Base-by-base conservation (phyloP, 2,888 invertebrate species). In the Drosophila imparisetae region DNA sequence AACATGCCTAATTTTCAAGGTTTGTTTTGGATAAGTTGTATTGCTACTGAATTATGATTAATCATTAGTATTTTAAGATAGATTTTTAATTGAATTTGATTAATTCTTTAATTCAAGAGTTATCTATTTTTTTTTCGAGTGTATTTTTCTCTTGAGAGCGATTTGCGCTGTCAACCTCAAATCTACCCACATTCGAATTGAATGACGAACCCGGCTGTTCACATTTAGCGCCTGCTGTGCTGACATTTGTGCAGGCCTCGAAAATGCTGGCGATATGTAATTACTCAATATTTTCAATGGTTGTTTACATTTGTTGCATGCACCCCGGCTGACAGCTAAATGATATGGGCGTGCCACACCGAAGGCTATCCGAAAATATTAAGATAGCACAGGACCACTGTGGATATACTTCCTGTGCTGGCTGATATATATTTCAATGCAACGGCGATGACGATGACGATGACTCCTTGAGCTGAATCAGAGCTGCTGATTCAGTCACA, bases 381-480 rank as follows among this genome's bases (percentile, higher is more conserved):
- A 34, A 53, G 55, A 63, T 30, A 34, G 49, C 10, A 13, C 70
- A 76, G 70, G 71, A 80, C 62, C 38, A 60, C 40, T 58, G 48
- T 61, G 29, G 5, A 11, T 7, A 27, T 49, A 76, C 55, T 80
- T 77, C 76, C 76, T 80, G 65, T 62, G 32, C 10, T 27, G 42
- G 15, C 59, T 66, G 77, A 77, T 80, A 80, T 60, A 30, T 60
- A 36, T 34, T 45, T 24, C 30, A 36, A 49, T 36, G 57, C 36
- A 40, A n/a, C 24, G 38, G 57, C 60, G 76, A 75, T 80, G 75
- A n/a, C 11, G 58, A 69, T 65, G 70, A 15, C 49, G 58, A 75
- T 65, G 70, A 80, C 64, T 80, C 61, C 62, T 62, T 59, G 18
- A 5, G 65, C 32, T 77, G 76, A 77, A 65, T 80, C 76, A 76